Percentiles rank a stretch among this genome's conserved stretches.
Evolutionary conservation across 2,113 vertebrate species (phyloP).

Genomic region (Hydrochoerus hydrochaeris): DNA sequence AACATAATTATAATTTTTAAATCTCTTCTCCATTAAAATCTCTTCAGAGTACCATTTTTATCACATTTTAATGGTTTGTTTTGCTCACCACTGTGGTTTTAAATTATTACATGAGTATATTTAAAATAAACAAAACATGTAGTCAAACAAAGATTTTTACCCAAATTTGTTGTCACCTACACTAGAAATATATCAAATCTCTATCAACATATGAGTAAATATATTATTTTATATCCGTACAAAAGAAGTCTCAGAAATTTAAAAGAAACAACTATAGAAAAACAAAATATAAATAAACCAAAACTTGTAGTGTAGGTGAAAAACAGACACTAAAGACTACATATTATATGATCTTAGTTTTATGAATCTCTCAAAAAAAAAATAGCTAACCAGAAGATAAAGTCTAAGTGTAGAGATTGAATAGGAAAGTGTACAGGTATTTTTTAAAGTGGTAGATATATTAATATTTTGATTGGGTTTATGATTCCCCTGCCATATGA

Average conservation of each 20-base stretch:
- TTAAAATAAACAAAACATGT: not conserved
- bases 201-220: too few species aligned
- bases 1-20: not conserved
- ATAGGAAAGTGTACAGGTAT: not conserved
- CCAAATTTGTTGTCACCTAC: too few species aligned
- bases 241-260: not conserved
- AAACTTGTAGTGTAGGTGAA: not conserved
- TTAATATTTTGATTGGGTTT: not conserved
- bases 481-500: not conserved
- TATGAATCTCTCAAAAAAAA: not conserved
- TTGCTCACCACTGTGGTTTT: not conserved
- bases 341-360: not conserved
- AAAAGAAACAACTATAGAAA: not conserved
- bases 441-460: not conserved
- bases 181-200: not conserved
- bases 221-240: not conserved
- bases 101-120: not conserved
- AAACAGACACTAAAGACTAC: not conserved
- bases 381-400: not conserved
- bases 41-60: not conserved
- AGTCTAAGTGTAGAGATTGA: not conserved
- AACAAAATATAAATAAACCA: not conserved
- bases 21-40: not conserved
- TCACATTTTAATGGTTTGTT: slow-evolving; percentile 10
- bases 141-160: not conserved